These are phyloP conservation scores for Hyles vespertilio DNA, from an alignment of 1,140 invertebrate genomes.

Conservation along the genomic window DNA sequence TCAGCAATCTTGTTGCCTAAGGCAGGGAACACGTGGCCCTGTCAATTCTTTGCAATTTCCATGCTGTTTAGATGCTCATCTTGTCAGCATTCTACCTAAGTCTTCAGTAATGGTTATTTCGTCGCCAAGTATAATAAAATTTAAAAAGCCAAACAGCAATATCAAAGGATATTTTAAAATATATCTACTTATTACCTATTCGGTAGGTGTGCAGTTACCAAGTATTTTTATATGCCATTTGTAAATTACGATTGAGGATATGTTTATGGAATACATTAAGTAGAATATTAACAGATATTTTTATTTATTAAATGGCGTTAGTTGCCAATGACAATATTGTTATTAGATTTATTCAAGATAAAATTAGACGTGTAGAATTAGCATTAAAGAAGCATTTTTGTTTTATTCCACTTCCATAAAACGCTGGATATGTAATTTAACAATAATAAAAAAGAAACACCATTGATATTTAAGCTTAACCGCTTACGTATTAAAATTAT, in stretches of 20 bases:
- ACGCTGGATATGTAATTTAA: too few species aligned
- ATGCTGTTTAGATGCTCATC: too few species aligned
- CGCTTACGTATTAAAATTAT: not conserved
- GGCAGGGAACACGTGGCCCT: too few species aligned
- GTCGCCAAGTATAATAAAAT: too few species aligned
- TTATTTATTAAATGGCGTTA: conserved; percentile 26
- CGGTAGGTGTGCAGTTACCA: conserved; percentile 2
- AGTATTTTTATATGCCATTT: conserved; percentile 51
- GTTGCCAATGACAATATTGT: conserved; percentile 59
- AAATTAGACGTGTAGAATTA: conserved; percentile 13
- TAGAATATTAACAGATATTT: conserved; percentile 5
- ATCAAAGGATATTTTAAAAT: too few species aligned
- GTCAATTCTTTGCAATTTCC: too few species aligned
- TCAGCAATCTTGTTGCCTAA: too few species aligned
- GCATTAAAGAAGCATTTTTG: conserved; percentile 1
- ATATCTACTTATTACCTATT: too few species aligned
- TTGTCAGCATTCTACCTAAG: too few species aligned
- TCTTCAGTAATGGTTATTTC: too few species aligned
- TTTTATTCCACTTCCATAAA: not conserved
- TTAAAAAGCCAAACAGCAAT: too few species aligned
- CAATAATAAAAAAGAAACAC: not conserved
- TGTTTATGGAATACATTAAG: too few species aligned
- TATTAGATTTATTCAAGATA: conserved; percentile 10
- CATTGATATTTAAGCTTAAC: not conserved
- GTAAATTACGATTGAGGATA: conserved; percentile 24